Evolutionary conservation across 2,797 vertebrate genomes (phyloP).

Genomic region (Agapornis canus): DNA sequence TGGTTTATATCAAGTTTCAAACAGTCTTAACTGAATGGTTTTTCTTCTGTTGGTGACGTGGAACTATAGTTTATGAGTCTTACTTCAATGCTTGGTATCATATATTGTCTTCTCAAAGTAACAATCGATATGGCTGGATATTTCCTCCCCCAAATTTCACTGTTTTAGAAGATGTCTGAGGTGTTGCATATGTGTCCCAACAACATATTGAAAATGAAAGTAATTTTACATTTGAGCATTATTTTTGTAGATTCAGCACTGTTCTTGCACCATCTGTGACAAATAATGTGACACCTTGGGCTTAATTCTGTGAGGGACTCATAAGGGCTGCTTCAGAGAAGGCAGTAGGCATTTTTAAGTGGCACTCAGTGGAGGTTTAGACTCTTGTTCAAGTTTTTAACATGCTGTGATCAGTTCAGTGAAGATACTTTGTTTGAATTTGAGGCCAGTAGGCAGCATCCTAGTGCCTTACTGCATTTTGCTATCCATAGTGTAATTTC

Average conservation of each 20-base stretch:
- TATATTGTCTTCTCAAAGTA: not conserved
- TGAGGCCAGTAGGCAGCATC: not conserved
- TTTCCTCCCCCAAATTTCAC: not conserved
- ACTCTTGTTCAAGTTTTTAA: not conserved
- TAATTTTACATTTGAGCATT: not conserved
- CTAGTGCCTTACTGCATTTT: not conserved
- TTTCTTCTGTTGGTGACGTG: not conserved
- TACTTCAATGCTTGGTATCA: not conserved
- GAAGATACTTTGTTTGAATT: not conserved
- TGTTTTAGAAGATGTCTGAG: not conserved
- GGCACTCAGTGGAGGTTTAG: not conserved
- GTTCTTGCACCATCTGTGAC: not conserved
- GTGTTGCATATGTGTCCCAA: not conserved
- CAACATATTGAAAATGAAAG: not conserved
- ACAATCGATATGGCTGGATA: not conserved
- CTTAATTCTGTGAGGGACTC: not conserved
- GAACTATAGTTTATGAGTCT: not conserved
- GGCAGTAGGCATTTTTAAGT: not conserved
- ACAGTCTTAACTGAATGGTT: not conserved
- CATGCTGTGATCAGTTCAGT: not conserved
- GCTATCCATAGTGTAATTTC: not conserved
- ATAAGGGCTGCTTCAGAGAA: not conserved
- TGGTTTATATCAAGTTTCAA: not conserved
- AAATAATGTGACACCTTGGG: not conserved
- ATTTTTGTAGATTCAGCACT: not conserved